Conservation (phyloP, 2,888 invertebrate genomes). For the Automeris io region DNA sequence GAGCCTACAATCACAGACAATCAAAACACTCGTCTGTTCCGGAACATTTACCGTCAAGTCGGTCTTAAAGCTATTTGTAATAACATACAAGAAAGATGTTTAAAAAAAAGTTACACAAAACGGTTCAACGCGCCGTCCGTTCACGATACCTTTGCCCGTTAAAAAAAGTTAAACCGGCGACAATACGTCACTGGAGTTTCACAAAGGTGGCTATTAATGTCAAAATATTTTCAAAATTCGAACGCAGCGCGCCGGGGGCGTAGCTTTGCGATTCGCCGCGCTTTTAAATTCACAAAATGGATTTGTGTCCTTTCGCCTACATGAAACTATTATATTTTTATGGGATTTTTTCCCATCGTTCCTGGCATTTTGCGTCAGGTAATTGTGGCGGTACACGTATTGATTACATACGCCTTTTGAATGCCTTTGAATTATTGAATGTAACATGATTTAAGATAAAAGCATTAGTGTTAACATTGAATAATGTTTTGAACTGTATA, state of each 20-base stretch:
- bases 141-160: not conserved
- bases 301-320: constrained; percentile 5
- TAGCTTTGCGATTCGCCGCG: constrained; percentile 48
- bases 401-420: not conserved
- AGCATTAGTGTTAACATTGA: no score
- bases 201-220: constrained; percentile 67
- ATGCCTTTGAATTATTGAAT: not conserved
- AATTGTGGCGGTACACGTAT: constrained; percentile 4
- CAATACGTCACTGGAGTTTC: constrained; percentile 50
- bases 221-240: constrained; percentile 75
- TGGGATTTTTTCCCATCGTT: not conserved
- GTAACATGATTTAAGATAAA: no score
- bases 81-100: not conserved
- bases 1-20: not conserved
- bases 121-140: not conserved
- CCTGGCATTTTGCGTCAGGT: not conserved
- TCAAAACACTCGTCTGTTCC: not conserved
- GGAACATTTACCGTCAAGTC: constrained; percentile 1
- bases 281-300: constrained; percentile 6
- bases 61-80: constrained; percentile 2
- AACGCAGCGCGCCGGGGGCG: constrained; percentile 51
- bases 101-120: not conserved
- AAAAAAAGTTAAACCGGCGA: constrained; percentile 12
- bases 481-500: no score
- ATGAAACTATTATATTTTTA: constrained; percentile 5